A percentile compares a stretch with the other conserved stretches of the same genome.
These are phyloP conservation scores for Aphelenchoides fujianensis DNA, from an alignment of 1,140 invertebrate genomes.

Conservation along the genomic window DNA sequence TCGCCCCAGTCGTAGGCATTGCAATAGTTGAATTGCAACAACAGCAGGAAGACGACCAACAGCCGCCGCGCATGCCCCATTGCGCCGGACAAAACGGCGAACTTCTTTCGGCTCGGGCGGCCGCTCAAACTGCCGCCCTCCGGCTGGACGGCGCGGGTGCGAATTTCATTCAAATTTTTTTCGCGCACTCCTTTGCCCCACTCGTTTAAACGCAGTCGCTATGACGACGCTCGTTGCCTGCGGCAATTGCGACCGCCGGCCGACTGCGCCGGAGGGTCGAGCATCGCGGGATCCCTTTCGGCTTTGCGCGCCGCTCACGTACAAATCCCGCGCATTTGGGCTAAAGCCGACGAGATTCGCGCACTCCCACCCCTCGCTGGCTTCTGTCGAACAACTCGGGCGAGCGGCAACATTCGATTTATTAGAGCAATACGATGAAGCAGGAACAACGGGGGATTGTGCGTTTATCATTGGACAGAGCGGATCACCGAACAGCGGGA, in stretches of 20 bases:
- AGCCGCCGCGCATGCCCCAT: background rate
- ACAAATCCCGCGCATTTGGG: no score
- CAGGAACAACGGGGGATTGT: no score
- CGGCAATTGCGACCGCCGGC: background rate
- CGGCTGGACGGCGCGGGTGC: no score
- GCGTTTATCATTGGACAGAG: no score
- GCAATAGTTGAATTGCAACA: background rate
- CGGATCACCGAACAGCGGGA: no score
- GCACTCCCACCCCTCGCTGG: no score
- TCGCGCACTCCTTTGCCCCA: background rate
- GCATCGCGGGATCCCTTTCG: background rate
- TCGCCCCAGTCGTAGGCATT: slow-evolving; percentile 37
- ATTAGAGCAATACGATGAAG: no score
- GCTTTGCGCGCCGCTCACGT: no score
- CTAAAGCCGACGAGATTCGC: no score
- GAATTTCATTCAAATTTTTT: slow-evolving; percentile 1
- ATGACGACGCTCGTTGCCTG: background rate
- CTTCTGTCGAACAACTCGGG: no score
- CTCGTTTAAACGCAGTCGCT: background rate
- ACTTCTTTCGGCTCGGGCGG: background rate
- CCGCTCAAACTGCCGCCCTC: no score
- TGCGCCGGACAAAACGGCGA: background rate
- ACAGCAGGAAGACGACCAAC: background rate
- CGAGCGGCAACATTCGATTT: no score
- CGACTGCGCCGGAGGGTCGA: background rate